Conservation (phyloP, 2,797 vertebrate genomes). For the Gymnoscopelus microlampas region DNA sequence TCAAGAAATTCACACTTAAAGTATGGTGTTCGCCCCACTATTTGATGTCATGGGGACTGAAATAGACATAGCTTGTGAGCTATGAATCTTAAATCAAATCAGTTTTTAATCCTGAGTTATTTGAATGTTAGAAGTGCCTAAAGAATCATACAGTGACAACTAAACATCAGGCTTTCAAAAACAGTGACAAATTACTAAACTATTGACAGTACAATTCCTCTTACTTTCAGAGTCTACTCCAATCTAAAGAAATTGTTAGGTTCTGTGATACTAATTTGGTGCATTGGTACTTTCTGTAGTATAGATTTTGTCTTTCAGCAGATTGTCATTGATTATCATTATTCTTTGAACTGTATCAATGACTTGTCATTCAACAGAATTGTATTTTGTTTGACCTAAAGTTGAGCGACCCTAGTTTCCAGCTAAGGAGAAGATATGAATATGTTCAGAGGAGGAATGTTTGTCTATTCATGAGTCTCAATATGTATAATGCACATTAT, state of each 20-base stretch:
- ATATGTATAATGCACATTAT: conserved; percentile 48
- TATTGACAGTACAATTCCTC: conserved; percentile 10
- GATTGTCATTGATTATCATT: conserved; percentile 45
- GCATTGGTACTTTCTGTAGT: conserved; percentile 52
- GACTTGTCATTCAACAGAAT: conserved; percentile 39
- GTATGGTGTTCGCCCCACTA: conserved; percentile 46
- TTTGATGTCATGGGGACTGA: conserved; percentile 29
- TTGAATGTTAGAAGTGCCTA: conserved; percentile 85
- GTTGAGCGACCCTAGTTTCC: conserved; percentile 39
- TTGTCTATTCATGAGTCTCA: conserved; percentile 46
- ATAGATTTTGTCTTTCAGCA: conserved; percentile 55
- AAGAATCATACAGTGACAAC: conserved; percentile 71
- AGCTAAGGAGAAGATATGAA: conserved; percentile 36
- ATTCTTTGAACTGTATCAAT: conserved; percentile 43
- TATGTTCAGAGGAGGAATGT: conserved; percentile 32
- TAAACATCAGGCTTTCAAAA: conserved; percentile 68
- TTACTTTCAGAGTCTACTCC: conserved; percentile 34
- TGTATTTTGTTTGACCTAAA: conserved; percentile 49
- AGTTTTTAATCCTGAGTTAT: conserved; percentile 68
- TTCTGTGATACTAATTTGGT: conserved; percentile 53
- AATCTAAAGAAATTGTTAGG: conserved; percentile 34
- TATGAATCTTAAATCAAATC: conserved; percentile 51
- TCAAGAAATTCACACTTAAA: conserved; percentile 33
- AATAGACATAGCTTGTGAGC: conserved; percentile 40
- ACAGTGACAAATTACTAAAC: conserved; percentile 38